These are phyloP conservation scores for Sylvilagus bachmani DNA, from an alignment of 2,113 vertebrate genomes.

Conservation along the genomic window DNA sequence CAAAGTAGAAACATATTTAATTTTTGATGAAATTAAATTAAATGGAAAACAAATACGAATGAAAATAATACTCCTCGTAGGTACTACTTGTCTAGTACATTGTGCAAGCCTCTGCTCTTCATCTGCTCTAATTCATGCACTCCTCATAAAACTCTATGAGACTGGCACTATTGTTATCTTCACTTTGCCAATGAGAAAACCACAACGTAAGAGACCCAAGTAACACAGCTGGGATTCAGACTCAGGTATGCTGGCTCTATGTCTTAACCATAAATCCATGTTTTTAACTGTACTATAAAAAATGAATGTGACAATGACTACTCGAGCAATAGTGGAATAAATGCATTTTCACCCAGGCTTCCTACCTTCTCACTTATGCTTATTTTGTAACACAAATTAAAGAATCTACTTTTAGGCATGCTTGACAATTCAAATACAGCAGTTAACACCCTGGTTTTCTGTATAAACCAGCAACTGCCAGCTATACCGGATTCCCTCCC, in stretches of 20 bases:
- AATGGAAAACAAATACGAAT: conserved; percentile 7
- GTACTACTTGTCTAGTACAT: neutral
- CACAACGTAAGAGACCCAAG: neutral
- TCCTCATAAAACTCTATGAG: neutral
- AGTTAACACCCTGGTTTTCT: neutral
- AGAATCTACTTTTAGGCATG: neutral
- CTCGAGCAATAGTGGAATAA: neutral
- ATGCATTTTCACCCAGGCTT: neutral
- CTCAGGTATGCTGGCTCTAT: neutral
- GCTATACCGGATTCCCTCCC: neutral
- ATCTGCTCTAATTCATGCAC: neutral
- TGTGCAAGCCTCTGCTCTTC: neutral
- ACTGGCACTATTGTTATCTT: too few species aligned
- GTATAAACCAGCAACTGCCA: neutral
- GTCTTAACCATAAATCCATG: neutral
- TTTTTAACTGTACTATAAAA: neutral
- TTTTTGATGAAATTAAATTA: conserved; percentile 19
- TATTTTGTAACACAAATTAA: conserved; percentile 1
- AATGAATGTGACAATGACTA: fast-evolving
- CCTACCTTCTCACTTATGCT: neutral
- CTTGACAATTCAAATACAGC: neutral
- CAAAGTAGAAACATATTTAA: neutral
- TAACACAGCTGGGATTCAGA: neutral
- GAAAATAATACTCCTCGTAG: neutral
- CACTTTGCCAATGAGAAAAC: conserved; percentile 11